Evolutionary conservation across 2,888 invertebrate genomes (phyloP).

Genomic region (Pyrrhosoma nymphula): DNA sequence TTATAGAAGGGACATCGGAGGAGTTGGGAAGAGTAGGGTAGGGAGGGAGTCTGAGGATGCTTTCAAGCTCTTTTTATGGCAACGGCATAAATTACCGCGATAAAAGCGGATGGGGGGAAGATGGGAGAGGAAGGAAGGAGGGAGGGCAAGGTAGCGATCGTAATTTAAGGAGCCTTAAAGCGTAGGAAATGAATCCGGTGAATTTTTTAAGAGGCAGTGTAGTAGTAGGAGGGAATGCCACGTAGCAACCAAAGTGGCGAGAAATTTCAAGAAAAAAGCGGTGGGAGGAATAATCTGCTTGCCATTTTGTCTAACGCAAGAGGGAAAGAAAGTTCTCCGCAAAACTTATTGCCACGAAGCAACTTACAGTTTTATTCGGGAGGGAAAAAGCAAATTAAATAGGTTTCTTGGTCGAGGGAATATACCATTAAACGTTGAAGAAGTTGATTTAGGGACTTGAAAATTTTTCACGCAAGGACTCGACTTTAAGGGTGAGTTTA

Average conservation of each 20-base stretch:
- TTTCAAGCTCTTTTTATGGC: slow-evolving; percentile 32
- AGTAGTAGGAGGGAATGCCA: background rate
- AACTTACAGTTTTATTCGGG: background rate
- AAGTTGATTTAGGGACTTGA: background rate
- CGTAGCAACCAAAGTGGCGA: background rate
- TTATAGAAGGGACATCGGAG: background rate
- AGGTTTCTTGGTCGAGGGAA: background rate
- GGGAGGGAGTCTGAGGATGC: background rate
- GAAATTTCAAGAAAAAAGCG: slow-evolving; percentile 21
- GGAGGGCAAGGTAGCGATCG: slow-evolving; percentile 12
- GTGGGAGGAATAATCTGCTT: slow-evolving; percentile 1
- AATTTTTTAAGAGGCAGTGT: background rate
- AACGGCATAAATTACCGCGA: slow-evolving; percentile 19
- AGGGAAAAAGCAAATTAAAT: background rate
- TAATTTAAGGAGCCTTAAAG: slow-evolving; percentile 40
- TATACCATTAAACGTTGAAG: background rate
- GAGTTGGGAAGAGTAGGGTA: background rate
- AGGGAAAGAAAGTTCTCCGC: background rate
- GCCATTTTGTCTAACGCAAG: slow-evolving; percentile 1
- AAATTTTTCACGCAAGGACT: background rate
- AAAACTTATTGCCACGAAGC: background rate
- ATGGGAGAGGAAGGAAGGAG: background rate
- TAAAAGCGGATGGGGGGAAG: background rate
- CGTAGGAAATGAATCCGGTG: slow-evolving; percentile 1
- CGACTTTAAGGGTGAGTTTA: background rate